These are phyloP conservation scores for Hipposideros armiger DNA, from an alignment of 2,113 vertebrate species.

Conservation along the genomic window DNA sequence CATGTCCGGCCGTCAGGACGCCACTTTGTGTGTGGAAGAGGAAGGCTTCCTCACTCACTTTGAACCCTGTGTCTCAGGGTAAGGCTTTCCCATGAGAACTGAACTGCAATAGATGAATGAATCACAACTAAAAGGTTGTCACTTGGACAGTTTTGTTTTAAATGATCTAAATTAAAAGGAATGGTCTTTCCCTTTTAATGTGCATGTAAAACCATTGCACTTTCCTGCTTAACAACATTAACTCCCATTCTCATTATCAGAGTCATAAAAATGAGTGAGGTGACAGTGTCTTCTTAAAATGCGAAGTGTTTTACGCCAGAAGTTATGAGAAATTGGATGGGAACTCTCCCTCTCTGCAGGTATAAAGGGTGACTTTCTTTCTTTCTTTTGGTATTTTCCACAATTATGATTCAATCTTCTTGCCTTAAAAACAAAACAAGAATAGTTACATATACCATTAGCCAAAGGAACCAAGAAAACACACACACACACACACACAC, in stretches of 20 bases:
- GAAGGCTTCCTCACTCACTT: neutral
- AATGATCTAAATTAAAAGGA: constrained; percentile 85
- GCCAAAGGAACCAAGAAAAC: constrained; percentile 76
- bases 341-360: constrained; percentile 69
- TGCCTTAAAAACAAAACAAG: constrained; percentile 13
- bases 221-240: constrained; percentile 81
- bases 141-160: constrained; percentile 86
- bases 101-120: constrained; percentile 67
- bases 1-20: accelerated
- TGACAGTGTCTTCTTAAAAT: constrained; percentile 84
- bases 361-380: constrained; percentile 73
- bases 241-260: constrained; percentile 85
- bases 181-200: constrained; percentile 77
- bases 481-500: constrained; percentile 67
- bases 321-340: constrained; percentile 83
- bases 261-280: constrained; percentile 85
- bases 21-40: neutral
- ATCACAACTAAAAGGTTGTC: constrained; percentile 82
- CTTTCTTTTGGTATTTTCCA: constrained; percentile 49
- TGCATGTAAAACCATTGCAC: constrained; percentile 78
- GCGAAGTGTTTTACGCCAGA: constrained; percentile 82
- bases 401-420: constrained; percentile 64
- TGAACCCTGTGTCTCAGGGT: neutral
- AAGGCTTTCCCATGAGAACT: constrained; percentile 45
- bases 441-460: constrained; percentile 57